Evolutionary conservation across 2,113 vertebrate species (phyloP).

Genomic region (Rattus rattus): DNA sequence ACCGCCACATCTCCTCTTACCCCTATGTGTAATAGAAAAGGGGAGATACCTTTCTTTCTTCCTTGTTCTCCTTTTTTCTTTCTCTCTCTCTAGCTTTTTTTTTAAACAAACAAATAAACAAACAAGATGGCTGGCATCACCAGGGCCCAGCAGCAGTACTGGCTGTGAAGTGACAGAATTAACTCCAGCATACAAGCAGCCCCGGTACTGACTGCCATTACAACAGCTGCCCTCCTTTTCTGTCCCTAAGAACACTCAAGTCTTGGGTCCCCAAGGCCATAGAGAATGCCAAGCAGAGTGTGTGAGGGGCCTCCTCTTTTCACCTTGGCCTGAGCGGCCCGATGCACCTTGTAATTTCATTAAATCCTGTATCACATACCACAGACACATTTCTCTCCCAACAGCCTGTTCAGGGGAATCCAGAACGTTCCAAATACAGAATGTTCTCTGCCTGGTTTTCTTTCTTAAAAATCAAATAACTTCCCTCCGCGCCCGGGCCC

Average conservation of each 20-base stretch:
- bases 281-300: constrained; percentile 31
- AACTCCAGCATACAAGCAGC: not conserved
- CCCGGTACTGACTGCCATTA: constrained; percentile 73
- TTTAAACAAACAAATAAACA: not conserved
- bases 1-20: not conserved
- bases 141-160: not conserved
- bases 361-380: constrained; percentile 66
- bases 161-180: not conserved
- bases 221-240: constrained; percentile 67
- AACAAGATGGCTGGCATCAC: not conserved
- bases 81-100: not conserved
- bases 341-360: constrained; percentile 80
- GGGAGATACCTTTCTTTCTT: not conserved
- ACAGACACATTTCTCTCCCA: constrained; percentile 71
- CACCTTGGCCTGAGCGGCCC: constrained; percentile 76
- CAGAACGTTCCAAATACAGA: constrained; percentile 48
- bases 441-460: constrained; percentile 69
- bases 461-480: constrained; percentile 76
- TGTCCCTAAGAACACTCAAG: constrained; percentile 69
- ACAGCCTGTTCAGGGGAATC: constrained; percentile 72
- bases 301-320: constrained; percentile 67
- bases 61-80: not conserved
- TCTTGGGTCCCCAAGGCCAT: constrained; percentile 74
- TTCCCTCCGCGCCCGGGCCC: constrained; percentile 60
- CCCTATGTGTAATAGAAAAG: not conserved